A percentile compares a stretch with the other conserved stretches of the same genome.
Conservation (phyloP, 2,113 vertebrate species). For the Brachyistius frenatus region DNA sequence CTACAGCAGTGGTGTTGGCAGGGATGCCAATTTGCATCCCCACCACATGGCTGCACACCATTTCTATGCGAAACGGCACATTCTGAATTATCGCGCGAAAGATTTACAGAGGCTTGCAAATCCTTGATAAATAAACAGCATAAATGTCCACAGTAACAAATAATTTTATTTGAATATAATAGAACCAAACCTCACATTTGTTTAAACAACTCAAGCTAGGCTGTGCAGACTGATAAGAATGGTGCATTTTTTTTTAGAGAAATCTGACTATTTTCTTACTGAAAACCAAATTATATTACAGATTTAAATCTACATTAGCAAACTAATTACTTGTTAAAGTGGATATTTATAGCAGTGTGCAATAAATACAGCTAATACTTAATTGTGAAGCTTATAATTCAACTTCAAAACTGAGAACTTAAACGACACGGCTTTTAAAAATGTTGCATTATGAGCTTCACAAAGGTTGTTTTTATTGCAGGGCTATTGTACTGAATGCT, state of each 20-base stretch:
- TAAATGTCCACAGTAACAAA: slow-evolving; percentile 40
- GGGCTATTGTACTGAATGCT: slow-evolving; percentile 13
- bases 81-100: slow-evolving; percentile 40
- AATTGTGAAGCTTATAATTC: slow-evolving; percentile 46
- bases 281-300: slow-evolving; percentile 6
- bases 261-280: neutral
- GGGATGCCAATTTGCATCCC: slow-evolving; percentile 26
- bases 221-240: slow-evolving; percentile 6
- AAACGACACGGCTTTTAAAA: neutral
- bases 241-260: slow-evolving; percentile 12
- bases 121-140: slow-evolving; percentile 47
- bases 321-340: slow-evolving; percentile 37
- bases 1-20: slow-evolving; percentile 60
- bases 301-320: slow-evolving; percentile 20
- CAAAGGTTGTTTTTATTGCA: slow-evolving; percentile 42
- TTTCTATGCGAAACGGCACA: slow-evolving; percentile 49
- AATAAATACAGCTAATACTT: slow-evolving; percentile 52
- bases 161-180: slow-evolving; percentile 4
- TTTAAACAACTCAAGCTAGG: neutral
- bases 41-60: slow-evolving; percentile 43
- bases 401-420: slow-evolving; percentile 16
- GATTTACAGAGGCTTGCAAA: slow-evolving; percentile 55
- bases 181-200: slow-evolving; percentile 6
- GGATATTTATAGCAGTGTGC: slow-evolving; percentile 48
- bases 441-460: slow-evolving; percentile 46